phyloP scores from a whole-genome alignment of 2,797 vertebrate genomes.

The Spinibarbus caldwelli region DNA sequence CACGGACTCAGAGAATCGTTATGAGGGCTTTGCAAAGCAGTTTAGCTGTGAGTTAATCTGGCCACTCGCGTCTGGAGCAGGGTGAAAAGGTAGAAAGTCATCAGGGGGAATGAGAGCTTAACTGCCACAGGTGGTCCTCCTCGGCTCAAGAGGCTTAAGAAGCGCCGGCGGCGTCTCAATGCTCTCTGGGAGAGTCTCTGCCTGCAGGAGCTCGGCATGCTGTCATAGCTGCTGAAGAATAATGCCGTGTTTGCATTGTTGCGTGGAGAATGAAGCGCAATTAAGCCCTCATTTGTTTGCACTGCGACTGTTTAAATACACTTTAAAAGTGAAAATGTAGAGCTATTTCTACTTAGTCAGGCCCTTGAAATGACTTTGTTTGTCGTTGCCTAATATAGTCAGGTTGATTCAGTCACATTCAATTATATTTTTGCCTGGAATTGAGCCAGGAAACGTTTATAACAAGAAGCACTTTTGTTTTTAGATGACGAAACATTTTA shows the following conservation, averaged over 20 bases:
- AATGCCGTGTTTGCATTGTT: conserved; percentile 8
- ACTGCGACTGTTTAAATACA: neutral
- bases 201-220: neutral
- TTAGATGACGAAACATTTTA: neutral
- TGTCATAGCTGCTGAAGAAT: neutral
- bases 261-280: neutral
- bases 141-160: conserved; percentile 55
- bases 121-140: conserved; percentile 54
- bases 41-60: conserved; percentile 26
- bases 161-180: conserved; percentile 1
- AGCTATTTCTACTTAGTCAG: neutral
- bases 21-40: conserved; percentile 9
- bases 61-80: conserved; percentile 28
- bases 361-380: neutral
- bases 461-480: neutral
- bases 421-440: neutral
- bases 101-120: conserved; percentile 46
- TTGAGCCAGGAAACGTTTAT: neutral
- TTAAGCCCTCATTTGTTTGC: conserved; percentile 9
- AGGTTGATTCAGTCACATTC: neutral
- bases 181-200: neutral
- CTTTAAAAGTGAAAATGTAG: neutral
- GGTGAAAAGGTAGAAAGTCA: conserved; percentile 44
- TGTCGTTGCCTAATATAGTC: neutral
- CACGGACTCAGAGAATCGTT: neutral